A percentile compares a stretch with the other conserved stretches of the same genome.
Evolutionary conservation across 2,888 invertebrate genomes (phyloP).

Genomic region (Lasioglossum calceatum): DNA sequence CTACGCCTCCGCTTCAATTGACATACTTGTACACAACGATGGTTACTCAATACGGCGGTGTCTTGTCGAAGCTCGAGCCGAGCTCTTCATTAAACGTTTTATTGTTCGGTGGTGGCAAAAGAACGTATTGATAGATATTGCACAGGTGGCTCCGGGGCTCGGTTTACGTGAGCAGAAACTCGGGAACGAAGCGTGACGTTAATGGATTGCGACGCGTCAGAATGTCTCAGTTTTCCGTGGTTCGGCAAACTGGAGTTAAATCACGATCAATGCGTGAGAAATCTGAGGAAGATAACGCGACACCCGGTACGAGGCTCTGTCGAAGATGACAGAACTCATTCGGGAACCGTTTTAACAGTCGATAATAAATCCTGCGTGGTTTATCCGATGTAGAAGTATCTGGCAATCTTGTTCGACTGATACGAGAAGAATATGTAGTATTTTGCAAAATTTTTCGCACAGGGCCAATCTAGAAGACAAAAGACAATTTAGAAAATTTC

Average conservation of each 20-base stretch:
- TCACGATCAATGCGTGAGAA: conserved; percentile 14
- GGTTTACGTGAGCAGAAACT: conserved; percentile 29
- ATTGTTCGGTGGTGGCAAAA: conserved; percentile 53
- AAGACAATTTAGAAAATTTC: too few species aligned
- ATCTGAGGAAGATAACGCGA: not conserved
- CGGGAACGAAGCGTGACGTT: conserved; percentile 39
- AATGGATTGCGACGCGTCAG: conserved; percentile 44
- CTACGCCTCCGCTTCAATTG: conserved; percentile 36
- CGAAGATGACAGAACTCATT: not conserved
- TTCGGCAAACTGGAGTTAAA: conserved; percentile 18
- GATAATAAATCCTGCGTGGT: not conserved
- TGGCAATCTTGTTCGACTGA: not conserved
- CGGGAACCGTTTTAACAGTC: not conserved
- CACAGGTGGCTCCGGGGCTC: conserved; percentile 24
- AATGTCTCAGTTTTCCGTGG: conserved; percentile 24
- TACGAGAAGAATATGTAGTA: too few species aligned
- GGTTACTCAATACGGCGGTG: conserved; percentile 41
- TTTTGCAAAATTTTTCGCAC: too few species aligned
- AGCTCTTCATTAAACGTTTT: conserved; percentile 67
- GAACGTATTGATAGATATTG: conserved; percentile 52
- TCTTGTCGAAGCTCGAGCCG: conserved; percentile 36
- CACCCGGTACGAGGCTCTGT: too few species aligned
- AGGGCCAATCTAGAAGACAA: too few species aligned
- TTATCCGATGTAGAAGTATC: not conserved
- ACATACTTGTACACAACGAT: conserved; percentile 26